Evolutionary conservation across 2,113 vertebrate species (phyloP).

Genomic region (Ceuthmochares aereus): DNA sequence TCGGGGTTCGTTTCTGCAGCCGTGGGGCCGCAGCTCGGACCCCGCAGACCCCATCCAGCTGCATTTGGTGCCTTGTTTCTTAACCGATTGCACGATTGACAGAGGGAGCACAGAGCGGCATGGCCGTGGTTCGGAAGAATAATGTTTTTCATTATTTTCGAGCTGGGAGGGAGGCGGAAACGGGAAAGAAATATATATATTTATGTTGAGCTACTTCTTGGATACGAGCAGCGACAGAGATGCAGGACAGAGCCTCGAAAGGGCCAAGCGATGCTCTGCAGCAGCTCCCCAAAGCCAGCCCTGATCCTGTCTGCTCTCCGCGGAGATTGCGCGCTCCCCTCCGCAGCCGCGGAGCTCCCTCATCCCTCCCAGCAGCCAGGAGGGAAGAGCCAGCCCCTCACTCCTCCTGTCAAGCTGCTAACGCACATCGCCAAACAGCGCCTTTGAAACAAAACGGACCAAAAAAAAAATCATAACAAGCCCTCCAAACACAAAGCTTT

Average conservation of each 20-base stretch:
- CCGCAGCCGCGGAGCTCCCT: not conserved
- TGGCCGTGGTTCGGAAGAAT: not conserved
- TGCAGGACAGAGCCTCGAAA: not conserved
- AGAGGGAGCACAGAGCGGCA: not conserved
- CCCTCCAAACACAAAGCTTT: not conserved
- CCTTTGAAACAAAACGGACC: not conserved
- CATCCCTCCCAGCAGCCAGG: not conserved
- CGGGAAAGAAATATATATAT: not conserved
- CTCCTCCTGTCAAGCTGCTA: not conserved
- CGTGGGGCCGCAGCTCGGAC: not conserved
- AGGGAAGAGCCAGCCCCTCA: not conserved
- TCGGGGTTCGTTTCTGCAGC: not conserved
- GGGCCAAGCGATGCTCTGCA: not conserved
- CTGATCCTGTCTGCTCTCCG: too few relatives aligned
- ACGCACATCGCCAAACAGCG: fast-evolving
- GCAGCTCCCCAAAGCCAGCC: not conserved
- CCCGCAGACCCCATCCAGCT: not conserved
- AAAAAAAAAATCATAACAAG: not conserved
- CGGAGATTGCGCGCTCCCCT: not conserved
- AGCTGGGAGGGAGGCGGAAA: not conserved
- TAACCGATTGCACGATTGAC: not conserved
- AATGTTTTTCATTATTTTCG: not conserved
- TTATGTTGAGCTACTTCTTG: not conserved
- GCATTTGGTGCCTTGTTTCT: not conserved
- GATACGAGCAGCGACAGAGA: not conserved